These are phyloP conservation scores for Pantherophis vulpinus DNA, from an alignment of 2,797 vertebrate species.

Conservation along the genomic window DNA sequence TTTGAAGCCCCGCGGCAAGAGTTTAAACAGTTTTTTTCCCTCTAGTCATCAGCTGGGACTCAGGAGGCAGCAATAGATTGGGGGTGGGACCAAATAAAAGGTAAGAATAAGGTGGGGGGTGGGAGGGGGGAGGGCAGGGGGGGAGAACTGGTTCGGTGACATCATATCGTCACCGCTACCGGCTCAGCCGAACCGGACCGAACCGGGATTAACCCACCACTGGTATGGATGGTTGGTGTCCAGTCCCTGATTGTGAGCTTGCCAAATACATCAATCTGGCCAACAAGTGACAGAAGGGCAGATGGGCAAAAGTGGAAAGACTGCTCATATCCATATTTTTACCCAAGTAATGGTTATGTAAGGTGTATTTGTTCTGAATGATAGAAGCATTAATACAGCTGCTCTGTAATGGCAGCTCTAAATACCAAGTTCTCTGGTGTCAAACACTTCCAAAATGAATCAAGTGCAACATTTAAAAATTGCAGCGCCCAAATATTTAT, in stretches of 20 bases:
- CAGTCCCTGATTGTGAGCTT: neutral
- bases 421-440: neutral
- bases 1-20: no score
- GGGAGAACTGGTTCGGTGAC: no score
- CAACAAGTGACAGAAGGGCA: neutral
- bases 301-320: neutral
- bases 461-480: neutral
- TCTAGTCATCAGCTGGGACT: no score
- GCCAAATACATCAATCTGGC: neutral
- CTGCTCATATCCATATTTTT: neutral
- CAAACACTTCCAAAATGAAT: neutral
- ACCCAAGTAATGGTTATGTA: neutral
- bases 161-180: no score
- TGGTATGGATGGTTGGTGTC: neutral
- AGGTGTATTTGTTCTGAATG: neutral
- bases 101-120: no score
- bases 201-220: no score
- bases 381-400: neutral
- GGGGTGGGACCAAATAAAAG: no score
- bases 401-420: neutral
- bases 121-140: no score
- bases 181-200: no score
- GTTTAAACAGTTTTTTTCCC: no score
- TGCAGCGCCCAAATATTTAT: neutral
- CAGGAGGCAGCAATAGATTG: no score